These are phyloP conservation scores for Malacoctenus gilli DNA, from an alignment of 2,797 vertebrate species.

Conservation along the genomic window DNA sequence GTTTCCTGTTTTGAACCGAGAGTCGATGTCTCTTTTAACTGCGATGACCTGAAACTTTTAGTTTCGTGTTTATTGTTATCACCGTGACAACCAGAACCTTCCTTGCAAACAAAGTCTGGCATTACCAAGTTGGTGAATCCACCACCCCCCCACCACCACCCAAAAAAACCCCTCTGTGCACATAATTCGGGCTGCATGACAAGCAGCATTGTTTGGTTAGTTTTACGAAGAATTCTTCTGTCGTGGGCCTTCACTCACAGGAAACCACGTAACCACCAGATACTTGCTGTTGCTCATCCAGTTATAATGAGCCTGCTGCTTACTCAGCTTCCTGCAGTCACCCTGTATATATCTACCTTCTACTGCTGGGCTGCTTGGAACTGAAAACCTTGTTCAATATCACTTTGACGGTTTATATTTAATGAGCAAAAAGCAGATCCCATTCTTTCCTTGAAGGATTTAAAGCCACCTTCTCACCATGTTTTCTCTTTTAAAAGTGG, in stretches of 20 bases:
- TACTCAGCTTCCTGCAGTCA: too few relatives aligned
- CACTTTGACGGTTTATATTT: constrained; percentile 23
- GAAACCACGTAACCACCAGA: constrained; percentile 14
- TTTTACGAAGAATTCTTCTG: constrained; percentile 3
- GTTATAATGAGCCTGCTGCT: too few relatives aligned
- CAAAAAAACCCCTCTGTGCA: background rate
- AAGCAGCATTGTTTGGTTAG: constrained; percentile 1
- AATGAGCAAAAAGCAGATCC: background rate
- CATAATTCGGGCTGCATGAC: background rate
- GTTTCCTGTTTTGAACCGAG: constrained; percentile 13
- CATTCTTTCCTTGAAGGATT: constrained; percentile 7
- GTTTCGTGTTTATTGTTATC: background rate
- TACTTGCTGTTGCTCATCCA: too few relatives aligned
- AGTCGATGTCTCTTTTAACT: background rate
- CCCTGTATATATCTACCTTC: background rate
- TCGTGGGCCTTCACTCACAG: constrained; percentile 8
- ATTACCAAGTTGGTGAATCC: too few relatives aligned
- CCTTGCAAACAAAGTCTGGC: too few relatives aligned
- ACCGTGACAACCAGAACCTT: constrained; percentile 9
- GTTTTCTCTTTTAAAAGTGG: constrained; percentile 3
- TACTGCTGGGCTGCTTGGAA: constrained; percentile 8
- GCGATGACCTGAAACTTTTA: background rate
- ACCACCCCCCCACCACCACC: too few relatives aligned
- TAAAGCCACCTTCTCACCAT: constrained; percentile 20
- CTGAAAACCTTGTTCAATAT: constrained; percentile 18